Conservation (phyloP, 2,797 vertebrate genomes). For the Bradypodion ventrale region DNA sequence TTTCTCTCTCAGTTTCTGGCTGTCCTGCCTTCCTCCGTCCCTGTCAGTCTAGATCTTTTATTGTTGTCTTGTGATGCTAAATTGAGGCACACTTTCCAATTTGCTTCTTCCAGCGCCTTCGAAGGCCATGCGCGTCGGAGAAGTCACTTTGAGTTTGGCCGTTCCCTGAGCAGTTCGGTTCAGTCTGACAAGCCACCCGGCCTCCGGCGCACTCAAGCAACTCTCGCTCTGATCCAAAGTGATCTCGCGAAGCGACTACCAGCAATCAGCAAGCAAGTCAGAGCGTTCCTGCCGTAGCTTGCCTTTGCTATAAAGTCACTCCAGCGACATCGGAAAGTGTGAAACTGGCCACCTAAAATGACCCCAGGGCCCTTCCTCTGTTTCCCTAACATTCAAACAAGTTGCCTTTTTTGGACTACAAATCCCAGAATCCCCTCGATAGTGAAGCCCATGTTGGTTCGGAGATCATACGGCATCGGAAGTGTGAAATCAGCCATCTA, state of each 20-base stretch:
- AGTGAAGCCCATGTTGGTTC: too few species aligned
- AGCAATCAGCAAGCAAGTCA: too few species aligned
- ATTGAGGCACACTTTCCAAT: not conserved
- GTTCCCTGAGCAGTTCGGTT: not conserved
- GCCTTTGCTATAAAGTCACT: not conserved
- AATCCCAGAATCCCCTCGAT: not conserved
- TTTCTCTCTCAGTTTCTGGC: not conserved
- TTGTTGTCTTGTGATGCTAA: not conserved
- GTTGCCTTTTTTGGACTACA: not conserved
- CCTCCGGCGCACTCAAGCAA: not conserved
- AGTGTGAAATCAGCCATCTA: not conserved
- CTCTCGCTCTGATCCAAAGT: accelerated
- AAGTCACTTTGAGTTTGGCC: not conserved
- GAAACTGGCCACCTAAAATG: not conserved
- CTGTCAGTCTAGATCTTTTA: not conserved
- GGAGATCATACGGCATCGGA: too few species aligned
- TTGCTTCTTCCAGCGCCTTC: not conserved
- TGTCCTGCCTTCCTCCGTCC: not conserved
- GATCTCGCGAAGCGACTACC: accelerated
- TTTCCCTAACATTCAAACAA: too few species aligned
- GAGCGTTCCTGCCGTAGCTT: accelerated
- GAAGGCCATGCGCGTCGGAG: not conserved
- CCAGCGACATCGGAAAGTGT: too few species aligned
- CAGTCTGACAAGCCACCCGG: not conserved
- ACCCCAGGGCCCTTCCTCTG: too few species aligned